phyloP scores from a whole-genome alignment of 2,113 vertebrate genomes.

The Barbus barbus region DNA sequence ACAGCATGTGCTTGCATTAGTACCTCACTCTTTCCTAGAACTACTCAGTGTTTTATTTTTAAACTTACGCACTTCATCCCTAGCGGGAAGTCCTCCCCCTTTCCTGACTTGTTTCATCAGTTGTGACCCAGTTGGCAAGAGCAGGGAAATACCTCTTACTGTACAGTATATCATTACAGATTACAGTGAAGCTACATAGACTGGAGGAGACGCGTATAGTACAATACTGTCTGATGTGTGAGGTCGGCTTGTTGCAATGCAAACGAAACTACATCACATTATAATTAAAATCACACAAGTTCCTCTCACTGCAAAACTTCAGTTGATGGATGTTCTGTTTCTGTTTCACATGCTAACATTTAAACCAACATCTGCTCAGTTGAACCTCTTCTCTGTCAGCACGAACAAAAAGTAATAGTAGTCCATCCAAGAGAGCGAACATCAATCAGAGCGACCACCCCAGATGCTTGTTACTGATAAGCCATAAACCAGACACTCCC shows the following conservation, averaged over 20 bases:
- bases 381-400: neutral
- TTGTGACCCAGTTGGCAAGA: conserved; percentile 33
- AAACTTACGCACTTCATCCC: neutral
- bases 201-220: neutral
- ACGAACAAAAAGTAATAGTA: neutral
- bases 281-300: neutral
- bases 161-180: neutral
- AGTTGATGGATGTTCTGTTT: neutral
- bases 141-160: conserved; percentile 2
- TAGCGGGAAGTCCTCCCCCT: neutral
- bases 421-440: neutral
- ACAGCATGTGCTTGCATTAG: neutral
- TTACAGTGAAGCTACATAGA: neutral
- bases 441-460: neutral
- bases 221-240: neutral
- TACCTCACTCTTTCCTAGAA: neutral
- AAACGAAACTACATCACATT: neutral
- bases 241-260: neutral
- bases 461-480: conserved; percentile 37
- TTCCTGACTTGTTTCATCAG: conserved; percentile 13
- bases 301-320: neutral
- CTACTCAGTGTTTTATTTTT: neutral
- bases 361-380: conserved; percentile 21
- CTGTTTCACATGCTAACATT: neutral
- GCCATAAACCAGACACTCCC: conserved; percentile 22